A percentile compares a stretch with the other conserved stretches of the same genome.
Evolutionary conservation across 2,113 vertebrate genomes (phyloP).

Genomic region (Ptychochromis oligacanthus): DNA sequence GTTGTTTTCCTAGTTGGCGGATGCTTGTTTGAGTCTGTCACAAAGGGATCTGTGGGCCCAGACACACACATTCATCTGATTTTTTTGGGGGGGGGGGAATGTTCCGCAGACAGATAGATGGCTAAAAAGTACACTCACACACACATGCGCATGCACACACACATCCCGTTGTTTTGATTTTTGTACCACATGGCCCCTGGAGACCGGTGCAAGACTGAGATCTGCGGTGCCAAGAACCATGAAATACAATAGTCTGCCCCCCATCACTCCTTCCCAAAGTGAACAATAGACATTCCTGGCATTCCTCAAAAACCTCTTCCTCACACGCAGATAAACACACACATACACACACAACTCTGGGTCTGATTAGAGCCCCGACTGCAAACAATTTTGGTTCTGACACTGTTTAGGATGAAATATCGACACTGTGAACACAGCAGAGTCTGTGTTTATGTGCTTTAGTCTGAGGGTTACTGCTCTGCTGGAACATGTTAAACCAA

Average conservation of each 20-base stretch:
- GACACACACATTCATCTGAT: slow-evolving; percentile 6
- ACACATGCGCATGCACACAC: slow-evolving; percentile 29
- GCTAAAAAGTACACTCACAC: neutral
- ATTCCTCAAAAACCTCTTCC: slow-evolving; percentile 71
- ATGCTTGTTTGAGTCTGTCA: slow-evolving; percentile 6
- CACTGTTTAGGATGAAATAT: neutral
- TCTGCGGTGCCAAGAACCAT: slow-evolving; percentile 65
- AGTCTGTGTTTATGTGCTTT: slow-evolving; percentile 17
- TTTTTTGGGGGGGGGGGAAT: slow-evolving; percentile 9
- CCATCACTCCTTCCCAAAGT: slow-evolving; percentile 46
- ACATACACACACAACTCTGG: slow-evolving; percentile 26
- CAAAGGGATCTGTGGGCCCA: neutral
- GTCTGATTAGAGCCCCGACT: slow-evolving; percentile 46
- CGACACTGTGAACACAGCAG: neutral
- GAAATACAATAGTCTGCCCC: slow-evolving; percentile 72
- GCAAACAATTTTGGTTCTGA: slow-evolving; percentile 20
- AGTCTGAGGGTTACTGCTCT: neutral
- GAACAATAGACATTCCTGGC: slow-evolving; percentile 75
- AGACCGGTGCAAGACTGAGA: slow-evolving; percentile 50
- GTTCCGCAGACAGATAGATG: slow-evolving; percentile 43
- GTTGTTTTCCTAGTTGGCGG: neutral
- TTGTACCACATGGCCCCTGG: slow-evolving; percentile 53
- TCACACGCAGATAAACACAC: slow-evolving; percentile 38
- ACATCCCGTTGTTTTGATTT: slow-evolving; percentile 54
- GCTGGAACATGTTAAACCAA: neutral